Evolutionary conservation across 2,888 invertebrate genomes (phyloP).

Genomic region (Zaprionus bogoriensis): DNA sequence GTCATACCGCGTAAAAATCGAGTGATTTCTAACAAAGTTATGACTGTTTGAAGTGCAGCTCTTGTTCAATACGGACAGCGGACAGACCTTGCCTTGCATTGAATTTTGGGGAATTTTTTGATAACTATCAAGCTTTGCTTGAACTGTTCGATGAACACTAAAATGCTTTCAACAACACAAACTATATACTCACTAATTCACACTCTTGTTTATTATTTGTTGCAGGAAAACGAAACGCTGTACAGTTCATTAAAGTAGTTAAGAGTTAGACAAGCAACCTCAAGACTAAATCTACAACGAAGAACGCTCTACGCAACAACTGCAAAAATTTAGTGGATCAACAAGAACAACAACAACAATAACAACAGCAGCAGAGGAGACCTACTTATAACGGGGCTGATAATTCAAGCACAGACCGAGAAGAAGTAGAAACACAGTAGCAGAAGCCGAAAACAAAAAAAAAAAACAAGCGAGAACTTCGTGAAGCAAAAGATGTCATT

Average conservation of each 20-base stretch:
- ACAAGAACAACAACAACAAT: slow-evolving; percentile 2
- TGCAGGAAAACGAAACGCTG: slow-evolving; percentile 35
- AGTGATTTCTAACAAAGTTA: too few relatives aligned
- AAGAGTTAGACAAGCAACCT: background rate
- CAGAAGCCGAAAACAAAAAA: background rate
- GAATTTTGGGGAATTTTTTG: background rate
- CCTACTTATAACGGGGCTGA: slow-evolving; percentile 33
- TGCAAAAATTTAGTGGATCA: slow-evolving; percentile 1
- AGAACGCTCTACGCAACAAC: background rate
- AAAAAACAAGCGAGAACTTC: slow-evolving; percentile 1
- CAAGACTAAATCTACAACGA: background rate
- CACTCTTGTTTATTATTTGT: background rate
- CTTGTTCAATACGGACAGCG: too few relatives aligned
- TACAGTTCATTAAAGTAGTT: slow-evolving; percentile 1
- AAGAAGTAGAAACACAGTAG: background rate
- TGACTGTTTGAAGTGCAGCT: too few relatives aligned
- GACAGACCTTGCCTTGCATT: too few relatives aligned
- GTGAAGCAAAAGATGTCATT: slow-evolving; percentile 90
- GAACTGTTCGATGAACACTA: background rate
- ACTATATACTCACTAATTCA: background rate
- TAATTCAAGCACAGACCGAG: slow-evolving; percentile 12
- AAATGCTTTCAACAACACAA: background rate
- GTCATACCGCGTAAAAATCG: too few relatives aligned
- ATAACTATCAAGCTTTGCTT: background rate
- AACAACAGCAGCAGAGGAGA: slow-evolving; percentile 10